Evolutionary conservation across 2,888 invertebrate genomes (phyloP).

Genomic region (Leucophenga montana): DNA sequence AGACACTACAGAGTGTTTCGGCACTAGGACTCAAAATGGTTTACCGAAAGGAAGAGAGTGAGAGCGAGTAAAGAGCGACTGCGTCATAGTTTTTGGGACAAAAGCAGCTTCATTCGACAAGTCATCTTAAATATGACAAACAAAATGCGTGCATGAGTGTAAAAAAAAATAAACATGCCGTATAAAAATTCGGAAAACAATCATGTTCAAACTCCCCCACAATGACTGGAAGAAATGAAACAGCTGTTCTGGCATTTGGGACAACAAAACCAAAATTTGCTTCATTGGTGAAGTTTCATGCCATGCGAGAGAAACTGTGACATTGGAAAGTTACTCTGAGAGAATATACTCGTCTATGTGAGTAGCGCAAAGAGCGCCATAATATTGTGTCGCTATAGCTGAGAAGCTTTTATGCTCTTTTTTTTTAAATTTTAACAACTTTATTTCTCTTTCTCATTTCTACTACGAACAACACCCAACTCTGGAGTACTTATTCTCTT

Average conservation of each 20-base stretch:
- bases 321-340: constrained; percentile 51
- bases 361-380: background rate
- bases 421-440: background rate
- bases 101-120: background rate
- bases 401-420: constrained; percentile 28
- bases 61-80: background rate
- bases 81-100: constrained; percentile 27
- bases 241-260: constrained; percentile 14
- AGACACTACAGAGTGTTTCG: constrained; percentile 57
- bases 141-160: constrained; percentile 3
- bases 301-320: constrained; percentile 48
- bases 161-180: no score
- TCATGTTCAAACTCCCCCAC: no score
- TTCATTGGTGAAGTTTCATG: constrained; percentile 4
- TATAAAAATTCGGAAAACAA: no score
- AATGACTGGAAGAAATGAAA: background rate
- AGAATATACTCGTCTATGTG: no score
- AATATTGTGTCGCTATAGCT: background rate
- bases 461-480: constrained; percentile 49
- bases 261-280: constrained; percentile 34
- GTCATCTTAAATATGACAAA: background rate
- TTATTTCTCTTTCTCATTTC: constrained; percentile 2
- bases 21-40: constrained; percentile 28
- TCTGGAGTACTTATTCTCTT: no score
- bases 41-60: background rate